Conservation (phyloP, 2,797 vertebrate species). For the Lepilemur ruficaudatus region DNA sequence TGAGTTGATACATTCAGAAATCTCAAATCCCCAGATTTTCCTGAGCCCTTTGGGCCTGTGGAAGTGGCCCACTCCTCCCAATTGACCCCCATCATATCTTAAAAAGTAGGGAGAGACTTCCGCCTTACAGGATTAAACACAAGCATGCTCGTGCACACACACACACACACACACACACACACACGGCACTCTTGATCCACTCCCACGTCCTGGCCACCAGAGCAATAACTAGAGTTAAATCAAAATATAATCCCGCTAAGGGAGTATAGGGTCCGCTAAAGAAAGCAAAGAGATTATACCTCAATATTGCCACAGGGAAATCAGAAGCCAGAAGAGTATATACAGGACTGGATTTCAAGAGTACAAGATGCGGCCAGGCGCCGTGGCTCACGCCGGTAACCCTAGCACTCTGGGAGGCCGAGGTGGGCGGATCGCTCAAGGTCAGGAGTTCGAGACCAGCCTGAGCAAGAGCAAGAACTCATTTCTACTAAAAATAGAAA, state of each 20-base stretch:
- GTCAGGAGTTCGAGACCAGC: too few relatives aligned
- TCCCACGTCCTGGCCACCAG: neutral
- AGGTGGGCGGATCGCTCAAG: too few relatives aligned
- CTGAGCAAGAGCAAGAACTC: too few relatives aligned
- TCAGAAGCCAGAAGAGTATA: neutral
- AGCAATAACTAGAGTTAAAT: neutral
- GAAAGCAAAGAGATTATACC: neutral
- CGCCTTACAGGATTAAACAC: neutral
- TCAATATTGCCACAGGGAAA: neutral
- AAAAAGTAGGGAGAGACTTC: neutral
- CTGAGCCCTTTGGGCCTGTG: neutral
- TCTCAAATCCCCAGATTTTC: neutral
- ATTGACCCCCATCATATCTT: neutral
- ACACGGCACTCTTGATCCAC: neutral
- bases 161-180: neutral
- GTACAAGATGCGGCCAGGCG: too few relatives aligned
- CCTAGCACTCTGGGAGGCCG: too few relatives aligned
- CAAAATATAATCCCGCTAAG: neutral
- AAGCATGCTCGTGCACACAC: neutral
- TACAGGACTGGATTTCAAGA: neutral
- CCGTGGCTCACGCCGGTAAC: too few relatives aligned
- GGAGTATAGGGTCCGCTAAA: neutral
- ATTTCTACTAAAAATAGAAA: too few relatives aligned
- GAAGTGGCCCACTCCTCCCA: neutral
- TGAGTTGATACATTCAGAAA: neutral